Evolutionary conservation across 1,140 invertebrate genomes (phyloP), one percentile per base, ranked within the genome.

Genomic region (Melitaea cinxia): DNA sequence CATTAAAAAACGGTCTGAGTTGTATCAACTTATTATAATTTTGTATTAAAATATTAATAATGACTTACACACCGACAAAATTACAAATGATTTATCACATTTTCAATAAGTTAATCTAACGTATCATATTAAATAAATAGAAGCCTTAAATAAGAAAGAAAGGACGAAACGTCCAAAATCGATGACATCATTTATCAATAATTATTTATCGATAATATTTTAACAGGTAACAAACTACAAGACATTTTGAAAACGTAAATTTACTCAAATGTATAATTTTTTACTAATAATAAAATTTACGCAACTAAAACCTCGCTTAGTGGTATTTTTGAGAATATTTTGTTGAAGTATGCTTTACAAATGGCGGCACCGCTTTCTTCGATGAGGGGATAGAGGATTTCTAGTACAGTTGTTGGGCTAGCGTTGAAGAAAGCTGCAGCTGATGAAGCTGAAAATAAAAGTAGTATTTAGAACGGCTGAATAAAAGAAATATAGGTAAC

Each of bases 311-410:
- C 75, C 75, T 94, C 93, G 4, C 91, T 90, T 19, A 93, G 84
- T 1, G 93, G 93, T 53, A 94, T 89, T 1, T 82, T 82, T 17
- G 88, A 88, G 1, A 94, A 86, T 33, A 94, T 91, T 81, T 93
- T 93, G 62, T 94, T 92, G 17, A 91, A 80, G 59, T 94, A 92
- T 1, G 93, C 92, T 77, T 92, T 92, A 39, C 92, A 84, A 14
- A 94, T 90, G 2, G 93, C 92, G 0, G 92, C 92, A 0, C 92
- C 89, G 12, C 94, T 95, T 68, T 95, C 94, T 71, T 95, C 94
- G 30, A 94, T 93, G 12, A 95, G 94, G 9, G 95, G 95, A 78
- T 93, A 94, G 4, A 95, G 89, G 45, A 95, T 94, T 67, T 95
- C 94, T 80, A 95, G 78, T 9, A 95, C 93, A n/a, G 94, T 80